Evolutionary conservation across 2,797 vertebrate genomes (phyloP), one percentile per base, ranked within the genome.

Genomic region (Onychomys arenicola): DNA sequence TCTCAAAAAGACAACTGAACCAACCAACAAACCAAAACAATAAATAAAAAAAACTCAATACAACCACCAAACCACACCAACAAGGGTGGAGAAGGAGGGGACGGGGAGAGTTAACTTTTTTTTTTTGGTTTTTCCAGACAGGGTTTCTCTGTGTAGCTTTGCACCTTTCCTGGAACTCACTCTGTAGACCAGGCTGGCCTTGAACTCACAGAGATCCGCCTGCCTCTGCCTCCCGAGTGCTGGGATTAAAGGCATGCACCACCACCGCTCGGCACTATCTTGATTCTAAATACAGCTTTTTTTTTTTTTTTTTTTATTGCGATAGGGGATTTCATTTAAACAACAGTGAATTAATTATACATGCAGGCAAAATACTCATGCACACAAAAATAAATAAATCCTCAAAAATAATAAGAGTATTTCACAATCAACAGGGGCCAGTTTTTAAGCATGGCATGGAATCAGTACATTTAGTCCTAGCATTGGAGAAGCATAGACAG

Each of bases 241-340:
- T n/a, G n/a, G n/a, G n/a, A n/a, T n/a, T n/a, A n/a, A n/a, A n/a
- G n/a, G n/a, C n/a, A n/a, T n/a, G n/a, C n/a, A n/a, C n/a, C n/a
- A n/a, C n/a, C n/a, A n/a, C n/a, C n/a, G n/a, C n/a, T n/a, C n/a
- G n/a, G n/a, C 76, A n/a, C 65, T 13, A 25, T 71, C 61, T 34
- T 46, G 6, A 86, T 63, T 91, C 57, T 89, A 83, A 77, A 83
- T 40, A 29, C 32, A 73, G 75, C 14, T 27, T 59, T 75, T 34
- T 83, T 21, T 84, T 75, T 34, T 83, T 21, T 84, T 27, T 63
- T 55, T 49, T 93, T 14, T 71, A 43, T 75, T 84, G 23, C 29
- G 52, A 65, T 81, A 52, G 89, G 19, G 12, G 49, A 77, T 94
- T 92, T 92, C 75, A 76, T 55, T 71, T 85, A 94, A 94, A 86